phyloP scores from a whole-genome alignment of 2,888 invertebrate genomes.

The Linnaemya vulpina region DNA sequence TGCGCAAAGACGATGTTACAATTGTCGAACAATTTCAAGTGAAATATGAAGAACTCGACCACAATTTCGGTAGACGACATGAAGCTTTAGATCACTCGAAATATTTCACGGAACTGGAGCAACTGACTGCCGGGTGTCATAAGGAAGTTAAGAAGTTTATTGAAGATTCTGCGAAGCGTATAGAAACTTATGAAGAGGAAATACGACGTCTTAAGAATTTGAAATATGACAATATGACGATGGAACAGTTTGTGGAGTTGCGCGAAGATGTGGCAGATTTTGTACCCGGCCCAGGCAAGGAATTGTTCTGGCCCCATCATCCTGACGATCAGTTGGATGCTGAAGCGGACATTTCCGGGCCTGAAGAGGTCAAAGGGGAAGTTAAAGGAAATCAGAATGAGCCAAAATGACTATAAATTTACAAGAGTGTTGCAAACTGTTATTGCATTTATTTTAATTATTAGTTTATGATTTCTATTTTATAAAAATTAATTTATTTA shows the following conservation, averaged over 20 bases:
- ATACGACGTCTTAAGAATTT: constrained; percentile 86
- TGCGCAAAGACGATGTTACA: constrained; percentile 85
- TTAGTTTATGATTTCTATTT: neutral
- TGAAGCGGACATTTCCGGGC: neutral
- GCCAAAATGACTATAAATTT: neutral
- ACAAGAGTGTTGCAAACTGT: neutral
- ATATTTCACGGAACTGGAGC: constrained; percentile 84
- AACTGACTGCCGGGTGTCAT: constrained; percentile 85
- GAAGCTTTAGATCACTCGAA: constrained; percentile 76
- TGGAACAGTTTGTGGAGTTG: constrained; percentile 79
- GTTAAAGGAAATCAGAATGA: neutral
- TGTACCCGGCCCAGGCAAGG: constrained; percentile 54
- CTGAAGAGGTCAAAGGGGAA: neutral
- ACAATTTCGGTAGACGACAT: constrained; percentile 73
- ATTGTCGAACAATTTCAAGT: constrained; percentile 94
- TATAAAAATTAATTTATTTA: too few species aligned
- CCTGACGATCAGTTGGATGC: constrained; percentile 39
- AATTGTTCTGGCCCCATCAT: constrained; percentile 59
- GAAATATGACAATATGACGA: constrained; percentile 92
- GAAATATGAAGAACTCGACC: constrained; percentile 85
- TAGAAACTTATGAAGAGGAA: constrained; percentile 84
- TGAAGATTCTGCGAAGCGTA: constrained; percentile 75
- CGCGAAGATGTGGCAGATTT: constrained; percentile 47
- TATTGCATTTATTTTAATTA: neutral
- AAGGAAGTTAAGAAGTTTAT: constrained; percentile 73